A percentile compares a stretch with the other conserved stretches of the same genome.
Evolutionary conservation across 2,113 vertebrate species (phyloP).

Genomic region (Pseudolaguvia tuberculata): DNA sequence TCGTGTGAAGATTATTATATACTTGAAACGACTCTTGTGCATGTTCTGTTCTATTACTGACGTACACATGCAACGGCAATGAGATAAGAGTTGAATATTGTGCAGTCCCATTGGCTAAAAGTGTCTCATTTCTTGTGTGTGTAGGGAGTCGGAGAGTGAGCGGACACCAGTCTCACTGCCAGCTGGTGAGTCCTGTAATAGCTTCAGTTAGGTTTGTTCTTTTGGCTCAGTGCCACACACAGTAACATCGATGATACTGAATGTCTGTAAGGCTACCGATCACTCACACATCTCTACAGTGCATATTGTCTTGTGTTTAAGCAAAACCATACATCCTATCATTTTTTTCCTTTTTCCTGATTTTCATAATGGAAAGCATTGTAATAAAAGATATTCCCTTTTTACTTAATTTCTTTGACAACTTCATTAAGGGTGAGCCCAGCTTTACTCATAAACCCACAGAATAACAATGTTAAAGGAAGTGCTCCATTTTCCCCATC

Average conservation of each 20-base stretch:
- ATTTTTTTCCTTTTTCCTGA: too few species aligned
- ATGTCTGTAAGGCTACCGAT: conserved; percentile 46
- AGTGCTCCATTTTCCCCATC: background rate
- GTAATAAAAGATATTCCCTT: background rate
- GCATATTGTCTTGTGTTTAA: conserved; percentile 24
- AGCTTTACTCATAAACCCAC: background rate
- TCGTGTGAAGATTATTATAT: background rate
- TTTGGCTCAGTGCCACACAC: conserved; percentile 34
- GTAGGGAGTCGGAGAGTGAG: conserved; percentile 68
- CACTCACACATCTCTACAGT: conserved; percentile 30
- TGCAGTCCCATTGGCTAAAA: conserved; percentile 21
- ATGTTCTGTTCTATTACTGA: background rate
- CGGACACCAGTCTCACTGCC: conserved; percentile 68
- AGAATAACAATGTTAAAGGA: background rate
- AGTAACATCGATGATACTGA: conserved; percentile 48
- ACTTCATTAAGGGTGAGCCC: too few species aligned
- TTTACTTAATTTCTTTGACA: too few species aligned
- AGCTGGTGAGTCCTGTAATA: conserved; percentile 65
- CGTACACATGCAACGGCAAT: conserved; percentile 38
- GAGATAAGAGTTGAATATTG: conserved; percentile 28
- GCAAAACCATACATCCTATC: background rate
- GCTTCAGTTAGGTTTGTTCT: conserved; percentile 49
- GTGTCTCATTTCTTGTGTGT: conserved; percentile 33
- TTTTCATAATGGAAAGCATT: too few species aligned
- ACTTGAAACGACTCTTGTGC: background rate